Conservation (phyloP, 2,888 invertebrate species). For the Acrobasis repandana region DNA sequence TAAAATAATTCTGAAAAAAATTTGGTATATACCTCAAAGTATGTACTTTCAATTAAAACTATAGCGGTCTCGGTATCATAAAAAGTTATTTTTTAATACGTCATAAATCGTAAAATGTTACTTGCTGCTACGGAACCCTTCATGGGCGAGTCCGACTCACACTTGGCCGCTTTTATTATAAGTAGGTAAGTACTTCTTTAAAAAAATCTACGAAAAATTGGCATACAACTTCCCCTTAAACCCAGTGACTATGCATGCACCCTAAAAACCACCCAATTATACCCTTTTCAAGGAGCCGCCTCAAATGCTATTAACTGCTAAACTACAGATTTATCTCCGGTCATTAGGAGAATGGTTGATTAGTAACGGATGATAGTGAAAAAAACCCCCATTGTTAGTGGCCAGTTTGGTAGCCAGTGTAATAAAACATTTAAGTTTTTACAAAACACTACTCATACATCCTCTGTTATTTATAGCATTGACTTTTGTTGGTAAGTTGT, state of each 20-base stretch:
- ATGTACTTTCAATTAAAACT: too few species aligned
- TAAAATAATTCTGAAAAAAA: too few species aligned
- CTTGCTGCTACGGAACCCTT: too few species aligned
- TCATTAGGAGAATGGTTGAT: conserved; percentile 68
- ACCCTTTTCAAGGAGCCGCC: conserved; percentile 69
- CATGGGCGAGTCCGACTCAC: too few species aligned
- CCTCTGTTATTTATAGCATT: neutral
- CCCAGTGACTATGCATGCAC: conserved; percentile 69
- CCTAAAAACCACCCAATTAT: conserved; percentile 75
- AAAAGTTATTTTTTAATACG: too few species aligned
- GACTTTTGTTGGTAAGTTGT: too few species aligned
- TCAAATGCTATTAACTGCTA: conserved; percentile 63
- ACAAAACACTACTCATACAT: neutral
- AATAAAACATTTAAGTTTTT: conserved; percentile 3
- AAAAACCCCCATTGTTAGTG: conserved; percentile 28
- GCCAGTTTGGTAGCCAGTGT: conserved; percentile 14
- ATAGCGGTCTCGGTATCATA: too few species aligned
- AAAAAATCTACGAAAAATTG: neutral
- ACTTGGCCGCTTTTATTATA: too few species aligned
- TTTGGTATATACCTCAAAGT: too few species aligned
- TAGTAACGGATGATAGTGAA: conserved; percentile 51
- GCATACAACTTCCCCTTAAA: conserved; percentile 54
- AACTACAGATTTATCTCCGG: conserved; percentile 72
- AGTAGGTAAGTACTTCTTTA: too few species aligned
- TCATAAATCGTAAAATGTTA: too few species aligned